Evolutionary conservation across 1,140 invertebrate species (phyloP).

Genomic region (Drosophila erecta): DNA sequence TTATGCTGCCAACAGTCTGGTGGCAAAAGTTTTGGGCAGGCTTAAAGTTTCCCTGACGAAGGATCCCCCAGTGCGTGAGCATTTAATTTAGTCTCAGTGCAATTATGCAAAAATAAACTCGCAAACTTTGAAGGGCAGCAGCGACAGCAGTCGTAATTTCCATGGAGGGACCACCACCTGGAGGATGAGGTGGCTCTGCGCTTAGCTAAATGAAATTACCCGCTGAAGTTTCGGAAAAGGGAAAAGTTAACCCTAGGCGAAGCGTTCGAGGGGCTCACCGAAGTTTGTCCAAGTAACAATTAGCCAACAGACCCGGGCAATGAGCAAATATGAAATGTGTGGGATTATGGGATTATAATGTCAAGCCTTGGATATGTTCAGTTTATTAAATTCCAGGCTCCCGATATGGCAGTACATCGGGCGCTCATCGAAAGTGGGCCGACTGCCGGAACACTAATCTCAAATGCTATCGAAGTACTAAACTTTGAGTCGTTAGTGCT

Average conservation of each 20-base stretch:
- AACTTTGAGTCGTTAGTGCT: not conserved
- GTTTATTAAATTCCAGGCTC: conserved; percentile 26
- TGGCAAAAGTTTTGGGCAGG: conserved; percentile 50
- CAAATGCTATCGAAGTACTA: not conserved
- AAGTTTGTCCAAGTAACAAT: conserved; percentile 72
- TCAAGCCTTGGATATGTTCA: conserved; percentile 7
- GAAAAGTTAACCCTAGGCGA: conserved; percentile 42
- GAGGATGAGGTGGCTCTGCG: conserved; percentile 37
- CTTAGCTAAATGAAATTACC: conserved; percentile 69
- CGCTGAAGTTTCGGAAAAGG: conserved; percentile 47
- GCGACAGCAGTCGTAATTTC: conserved; percentile 25
- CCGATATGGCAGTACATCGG: not conserved
- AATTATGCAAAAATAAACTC: conserved; percentile 79
- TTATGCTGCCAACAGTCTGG: conserved; percentile 51
- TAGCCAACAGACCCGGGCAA: conserved; percentile 45
- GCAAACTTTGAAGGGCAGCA: conserved; percentile 45
- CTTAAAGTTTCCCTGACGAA: conserved; percentile 51
- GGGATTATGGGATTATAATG: conserved; percentile 21
- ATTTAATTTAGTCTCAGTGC: conserved; percentile 75
- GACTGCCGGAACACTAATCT: too few species aligned
- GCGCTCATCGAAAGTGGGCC: too few species aligned
- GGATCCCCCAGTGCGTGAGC: conserved; percentile 46
- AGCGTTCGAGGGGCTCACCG: conserved; percentile 11
- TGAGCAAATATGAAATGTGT: conserved; percentile 44
- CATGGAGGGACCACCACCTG: conserved; percentile 24